These are phyloP conservation scores for Norana najaformis DNA, from an alignment of 2,888 invertebrate species.

Conservation along the genomic window DNA sequence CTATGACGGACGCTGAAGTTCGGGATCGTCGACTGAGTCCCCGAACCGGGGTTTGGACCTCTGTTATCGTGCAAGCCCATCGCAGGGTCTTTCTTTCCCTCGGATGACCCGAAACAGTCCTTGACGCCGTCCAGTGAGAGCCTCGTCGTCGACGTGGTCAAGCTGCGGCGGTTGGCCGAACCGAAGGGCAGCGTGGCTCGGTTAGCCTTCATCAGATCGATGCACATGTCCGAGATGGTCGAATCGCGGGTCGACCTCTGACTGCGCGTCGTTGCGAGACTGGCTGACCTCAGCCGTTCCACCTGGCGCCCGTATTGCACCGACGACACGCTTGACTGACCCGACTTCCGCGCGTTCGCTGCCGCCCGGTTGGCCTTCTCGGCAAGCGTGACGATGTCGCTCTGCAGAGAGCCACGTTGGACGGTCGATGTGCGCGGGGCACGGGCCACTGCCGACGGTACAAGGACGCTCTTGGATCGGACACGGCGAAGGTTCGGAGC, in stretches of 20 bases:
- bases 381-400: background rate
- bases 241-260: constrained; percentile 10
- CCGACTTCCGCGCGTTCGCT: constrained; percentile 7
- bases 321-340: constrained; percentile 18
- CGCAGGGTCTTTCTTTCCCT: background rate
- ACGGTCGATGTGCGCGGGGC: background rate
- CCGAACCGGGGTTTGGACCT: background rate
- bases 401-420: background rate
- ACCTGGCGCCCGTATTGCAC: constrained; percentile 1
- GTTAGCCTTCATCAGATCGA: constrained; percentile 8
- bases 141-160: background rate
- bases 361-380: background rate
- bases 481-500: constrained; percentile 8
- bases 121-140: background rate
- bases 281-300: background rate
- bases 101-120: background rate
- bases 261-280: background rate
- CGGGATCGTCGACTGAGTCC: background rate
- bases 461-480: background rate
- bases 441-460: background rate
- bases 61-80: background rate
- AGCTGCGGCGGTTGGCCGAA: background rate
- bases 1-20: constrained; percentile 22
- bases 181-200: background rate
- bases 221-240: constrained; percentile 24